Percentiles rank a stretch among this genome's conserved stretches.
These are phyloP conservation scores for Macrostomum lignano DNA, from an alignment of 1,140 invertebrate genomes.

Conservation along the genomic window DNA sequence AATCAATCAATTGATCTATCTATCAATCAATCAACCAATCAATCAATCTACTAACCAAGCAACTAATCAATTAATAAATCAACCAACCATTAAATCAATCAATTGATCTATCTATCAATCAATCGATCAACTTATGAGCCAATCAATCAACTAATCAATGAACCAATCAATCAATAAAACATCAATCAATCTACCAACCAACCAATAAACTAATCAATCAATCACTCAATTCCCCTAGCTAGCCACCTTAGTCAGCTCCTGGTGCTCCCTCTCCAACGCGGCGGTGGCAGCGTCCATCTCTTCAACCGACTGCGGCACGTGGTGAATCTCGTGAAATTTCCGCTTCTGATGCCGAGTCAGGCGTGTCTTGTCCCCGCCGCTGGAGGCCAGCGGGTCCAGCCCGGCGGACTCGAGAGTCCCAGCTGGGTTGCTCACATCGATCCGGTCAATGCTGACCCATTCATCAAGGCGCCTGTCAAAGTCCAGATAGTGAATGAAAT, in stretches of 20 bases:
- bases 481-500: too few relatives aligned
- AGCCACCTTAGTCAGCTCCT: conserved; percentile 46
- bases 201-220: neutral
- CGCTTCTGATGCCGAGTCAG: conserved; percentile 88
- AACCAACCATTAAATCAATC: too few relatives aligned
- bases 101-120: too few relatives aligned
- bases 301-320: conserved; percentile 26
- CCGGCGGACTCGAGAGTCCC: conserved; percentile 13
- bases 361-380: conserved; percentile 37
- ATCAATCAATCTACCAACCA: neutral
- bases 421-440: conserved; percentile 36
- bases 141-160: too few relatives aligned
- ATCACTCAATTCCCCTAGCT: neutral
- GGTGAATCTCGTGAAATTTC: conserved; percentile 73
- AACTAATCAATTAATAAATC: too few relatives aligned
- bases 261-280: conserved; percentile 84
- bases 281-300: conserved; percentile 90
- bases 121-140: too few relatives aligned
- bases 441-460: conserved; percentile 59
- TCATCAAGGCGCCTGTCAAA: conserved; percentile 73
- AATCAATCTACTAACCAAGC: too few relatives aligned
- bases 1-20: too few relatives aligned
- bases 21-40: too few relatives aligned
- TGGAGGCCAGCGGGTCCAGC: conserved; percentile 14
- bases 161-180: neutral